Evolutionary conservation across 2,113 vertebrate species (phyloP).

Genomic region (Meleagris gallopavo): DNA sequence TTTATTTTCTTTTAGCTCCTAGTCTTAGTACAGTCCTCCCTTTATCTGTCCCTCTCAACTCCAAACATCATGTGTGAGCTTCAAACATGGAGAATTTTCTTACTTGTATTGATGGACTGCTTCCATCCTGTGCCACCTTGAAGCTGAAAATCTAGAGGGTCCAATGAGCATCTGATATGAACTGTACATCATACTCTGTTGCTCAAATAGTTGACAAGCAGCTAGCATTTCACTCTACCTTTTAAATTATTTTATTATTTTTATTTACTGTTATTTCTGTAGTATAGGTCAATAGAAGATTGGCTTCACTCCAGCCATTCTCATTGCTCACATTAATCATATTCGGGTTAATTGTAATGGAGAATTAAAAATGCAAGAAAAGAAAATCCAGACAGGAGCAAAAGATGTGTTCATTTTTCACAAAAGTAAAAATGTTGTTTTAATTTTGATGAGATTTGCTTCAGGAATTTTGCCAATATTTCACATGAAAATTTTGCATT

Average conservation of each 20-base stretch:
- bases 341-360: neutral
- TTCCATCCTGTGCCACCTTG: neutral
- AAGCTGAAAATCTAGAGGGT: neutral
- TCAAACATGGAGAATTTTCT: neutral
- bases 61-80: accelerated
- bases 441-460: neutral
- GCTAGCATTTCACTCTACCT: neutral
- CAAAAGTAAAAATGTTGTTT: neutral
- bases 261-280: neutral
- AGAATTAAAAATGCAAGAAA: neutral
- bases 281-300: neutral
- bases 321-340: neutral
- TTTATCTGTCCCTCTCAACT: neutral
- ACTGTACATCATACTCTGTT: neutral
- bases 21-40: neutral
- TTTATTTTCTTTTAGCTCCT: neutral
- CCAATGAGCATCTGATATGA: neutral
- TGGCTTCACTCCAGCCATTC: neutral
- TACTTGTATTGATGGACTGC: neutral
- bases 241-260: neutral
- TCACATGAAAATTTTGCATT: neutral
- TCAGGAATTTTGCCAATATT: neutral
- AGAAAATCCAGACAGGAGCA: neutral
- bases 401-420: neutral
- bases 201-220: neutral